Conservation (phyloP, 2,113 vertebrate species). For the Sclerurus mexicanus region DNA sequence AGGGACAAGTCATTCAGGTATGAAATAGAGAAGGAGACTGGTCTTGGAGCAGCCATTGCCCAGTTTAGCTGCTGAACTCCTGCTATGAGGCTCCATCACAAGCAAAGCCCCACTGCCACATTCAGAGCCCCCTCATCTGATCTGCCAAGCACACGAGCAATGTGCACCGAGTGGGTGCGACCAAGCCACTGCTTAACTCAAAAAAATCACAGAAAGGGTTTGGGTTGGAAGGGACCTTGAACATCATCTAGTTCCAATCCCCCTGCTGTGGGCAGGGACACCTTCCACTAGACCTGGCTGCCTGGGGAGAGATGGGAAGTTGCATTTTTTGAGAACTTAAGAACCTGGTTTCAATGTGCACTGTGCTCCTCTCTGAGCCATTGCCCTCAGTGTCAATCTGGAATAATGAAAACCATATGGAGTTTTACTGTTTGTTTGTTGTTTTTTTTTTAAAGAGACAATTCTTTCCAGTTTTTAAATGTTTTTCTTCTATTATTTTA, state of each 20-base stretch:
- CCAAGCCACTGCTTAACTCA: not conserved
- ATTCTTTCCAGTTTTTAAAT: not conserved
- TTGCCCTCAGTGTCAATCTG: not conserved
- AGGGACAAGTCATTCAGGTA: not conserved
- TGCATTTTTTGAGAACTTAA: not conserved
- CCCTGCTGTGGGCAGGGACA: not conserved
- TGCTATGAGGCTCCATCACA: not conserved
- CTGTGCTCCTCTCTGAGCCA: not conserved
- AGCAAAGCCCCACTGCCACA: not conserved
- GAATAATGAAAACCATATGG: not conserved
- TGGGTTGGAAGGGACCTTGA: not conserved
- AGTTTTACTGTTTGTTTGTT: not conserved
- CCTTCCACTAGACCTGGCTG: not conserved
- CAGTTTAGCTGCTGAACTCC: not conserved
- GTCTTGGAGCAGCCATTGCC: not conserved
- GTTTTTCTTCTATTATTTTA: not conserved
- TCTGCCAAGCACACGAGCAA: not conserved
- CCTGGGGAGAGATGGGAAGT: not conserved
- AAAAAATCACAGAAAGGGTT: not conserved
- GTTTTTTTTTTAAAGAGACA: not conserved
- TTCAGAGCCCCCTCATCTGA: fast-evolving
- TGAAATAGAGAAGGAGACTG: not conserved
- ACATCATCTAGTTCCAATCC: not conserved
- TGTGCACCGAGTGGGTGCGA: fast-evolving
- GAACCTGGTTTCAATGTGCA: not conserved